phyloP scores from a whole-genome alignment of 2,113 vertebrate genomes.

The Melierax canorus region DNA sequence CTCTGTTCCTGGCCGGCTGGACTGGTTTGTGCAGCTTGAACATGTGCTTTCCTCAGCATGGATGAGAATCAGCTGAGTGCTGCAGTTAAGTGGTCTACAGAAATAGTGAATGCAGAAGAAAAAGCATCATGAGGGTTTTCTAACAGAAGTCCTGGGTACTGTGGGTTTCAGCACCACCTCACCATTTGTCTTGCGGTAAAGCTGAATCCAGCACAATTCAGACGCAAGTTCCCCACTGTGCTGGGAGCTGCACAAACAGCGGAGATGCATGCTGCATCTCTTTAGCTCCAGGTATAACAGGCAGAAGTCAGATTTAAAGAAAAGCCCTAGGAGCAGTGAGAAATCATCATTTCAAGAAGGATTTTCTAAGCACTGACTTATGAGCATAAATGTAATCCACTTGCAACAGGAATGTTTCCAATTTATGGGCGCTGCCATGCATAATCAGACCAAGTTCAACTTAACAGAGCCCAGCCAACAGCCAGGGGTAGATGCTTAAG shows the following conservation, averaged over 20 bases:
- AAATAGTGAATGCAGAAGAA: neutral
- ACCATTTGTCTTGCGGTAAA: neutral
- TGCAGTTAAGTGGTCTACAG: neutral
- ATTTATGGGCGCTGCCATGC: neutral
- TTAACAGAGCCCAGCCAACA: neutral
- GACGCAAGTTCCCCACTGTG: accelerated
- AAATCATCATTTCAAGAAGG: neutral
- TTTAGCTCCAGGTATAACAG: neutral
- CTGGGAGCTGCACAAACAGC: neutral
- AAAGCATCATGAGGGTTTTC: neutral
- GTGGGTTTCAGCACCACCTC: neutral
- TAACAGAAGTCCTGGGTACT: neutral
- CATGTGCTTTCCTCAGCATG: neutral
- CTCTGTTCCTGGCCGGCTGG: neutral
- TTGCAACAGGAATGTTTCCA: neutral
- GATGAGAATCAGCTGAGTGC: neutral
- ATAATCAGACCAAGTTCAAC: neutral
- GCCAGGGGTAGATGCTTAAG: neutral
- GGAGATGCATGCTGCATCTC: accelerated
- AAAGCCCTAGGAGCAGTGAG: neutral
- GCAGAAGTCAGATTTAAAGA: neutral
- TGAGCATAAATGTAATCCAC: neutral
- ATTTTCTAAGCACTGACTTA: neutral
- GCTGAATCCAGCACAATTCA: neutral
- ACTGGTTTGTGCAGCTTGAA: neutral